Evolutionary conservation across 2,888 invertebrate genomes (phyloP).

Genomic region (Notodonta ziczac): DNA sequence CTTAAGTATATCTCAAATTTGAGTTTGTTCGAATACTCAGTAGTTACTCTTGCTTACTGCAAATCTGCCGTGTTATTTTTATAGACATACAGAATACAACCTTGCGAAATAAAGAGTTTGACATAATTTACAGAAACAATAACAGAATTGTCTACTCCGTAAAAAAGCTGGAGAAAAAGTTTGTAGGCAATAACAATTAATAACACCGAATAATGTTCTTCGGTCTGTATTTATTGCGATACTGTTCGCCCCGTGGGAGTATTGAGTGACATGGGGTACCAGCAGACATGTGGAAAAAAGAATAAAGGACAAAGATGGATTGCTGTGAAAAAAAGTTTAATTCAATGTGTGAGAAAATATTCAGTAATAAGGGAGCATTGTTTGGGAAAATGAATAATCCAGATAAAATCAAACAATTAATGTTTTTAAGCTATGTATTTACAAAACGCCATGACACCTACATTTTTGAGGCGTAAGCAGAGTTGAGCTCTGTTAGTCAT

Average conservation of each 20-base stretch:
- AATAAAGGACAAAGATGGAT: neutral
- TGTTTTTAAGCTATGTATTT: too few species aligned
- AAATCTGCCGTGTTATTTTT: too few species aligned
- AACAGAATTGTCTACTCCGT: neutral
- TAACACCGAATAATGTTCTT: neutral
- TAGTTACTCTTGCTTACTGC: too few species aligned
- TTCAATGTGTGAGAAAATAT: too few species aligned
- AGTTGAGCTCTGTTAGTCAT: too few species aligned
- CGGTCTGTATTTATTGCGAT: constrained; percentile 1
- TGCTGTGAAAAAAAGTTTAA: neutral
- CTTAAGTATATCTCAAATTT: too few species aligned
- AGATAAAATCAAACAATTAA: too few species aligned
- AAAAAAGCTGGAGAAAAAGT: neutral
- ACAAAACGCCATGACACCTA: too few species aligned
- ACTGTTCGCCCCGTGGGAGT: constrained; percentile 1
- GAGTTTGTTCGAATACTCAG: too few species aligned
- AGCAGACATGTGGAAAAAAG: neutral
- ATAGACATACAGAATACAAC: neutral
- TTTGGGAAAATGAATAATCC: too few species aligned
- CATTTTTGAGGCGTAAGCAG: too few species aligned
- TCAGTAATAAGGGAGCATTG: too few species aligned
- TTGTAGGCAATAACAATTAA: constrained; percentile 1
- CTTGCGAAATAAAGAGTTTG: neutral
- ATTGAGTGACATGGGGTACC: neutral
- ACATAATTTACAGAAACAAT: constrained; percentile 6